Base-by-base conservation (phyloP, 2,888 invertebrate genomes). In the Hedychridium roseum region DNA sequence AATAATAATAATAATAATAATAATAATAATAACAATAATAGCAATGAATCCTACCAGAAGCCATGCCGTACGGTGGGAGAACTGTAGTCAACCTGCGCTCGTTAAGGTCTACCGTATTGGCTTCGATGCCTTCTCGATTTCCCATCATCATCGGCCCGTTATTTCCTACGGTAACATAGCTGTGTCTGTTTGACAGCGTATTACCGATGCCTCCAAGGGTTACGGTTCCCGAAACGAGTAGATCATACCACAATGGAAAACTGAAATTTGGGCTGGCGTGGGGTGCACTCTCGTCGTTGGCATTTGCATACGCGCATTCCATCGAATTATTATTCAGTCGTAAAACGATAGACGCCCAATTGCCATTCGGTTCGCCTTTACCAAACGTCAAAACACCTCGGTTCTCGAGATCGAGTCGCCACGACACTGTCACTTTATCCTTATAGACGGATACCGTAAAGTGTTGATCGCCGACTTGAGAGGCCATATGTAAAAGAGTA, bases 391-490 rank as follows among this genome's bases (percentile, higher is more conserved):
- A 77, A 0, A 79, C 45, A 1, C 71, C 76, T n/a, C 54, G 70
- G 41, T 70, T 73, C 11, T 71, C 74, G 7, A 71, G 68, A 36
- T 81, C 82, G 54, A 87, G 80, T 52, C 82, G 84, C 88, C 88
- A 92, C 57, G 86, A 85, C 39, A 90, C 81, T 1, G 88, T 84
- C 16, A 90, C 86, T 66, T 86, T 86, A 66, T 87, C 88, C 60
- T 84, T 83, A 77, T 85, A 88, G 50, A 88, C 87, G 47, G 87
- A 88, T 46, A 91, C 83, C 30, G 85, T 86, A 77, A 91, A 89
- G 80, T 85, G 82, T 76, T 84, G 54, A 28, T 82, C 80, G 3
- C 79, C 82, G 28, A 81, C 80, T 27, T 62, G 63, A 17, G 80
- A 66, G 61, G 85, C 84, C 18, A 90, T 86, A 67, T 88, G 88